Percentiles rank a stretch among this genome's conserved stretches.
phyloP scores from a whole-genome alignment of 2,113 vertebrate genomes.

The Strix uralensis region DNA sequence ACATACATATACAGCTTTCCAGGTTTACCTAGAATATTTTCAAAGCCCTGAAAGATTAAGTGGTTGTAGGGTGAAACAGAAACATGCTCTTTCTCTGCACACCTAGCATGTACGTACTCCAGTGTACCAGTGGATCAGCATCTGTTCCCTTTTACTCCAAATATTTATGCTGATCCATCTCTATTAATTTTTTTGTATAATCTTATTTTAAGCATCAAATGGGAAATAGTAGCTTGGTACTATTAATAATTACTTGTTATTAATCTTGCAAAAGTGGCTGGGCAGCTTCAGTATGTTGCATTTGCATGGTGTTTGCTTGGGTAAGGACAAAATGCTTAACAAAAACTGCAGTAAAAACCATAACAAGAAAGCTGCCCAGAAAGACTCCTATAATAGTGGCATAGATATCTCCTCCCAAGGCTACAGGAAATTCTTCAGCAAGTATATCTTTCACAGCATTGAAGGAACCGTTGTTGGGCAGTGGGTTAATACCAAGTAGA shows the following conservation, averaged over 20 bases:
- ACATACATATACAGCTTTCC: not conserved
- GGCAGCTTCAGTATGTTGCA: conserved; percentile 80
- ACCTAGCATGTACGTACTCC: not conserved
- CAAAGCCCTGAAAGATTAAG: not conserved
- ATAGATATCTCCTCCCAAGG: conserved; percentile 56
- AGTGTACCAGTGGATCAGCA: not conserved
- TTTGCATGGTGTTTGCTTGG: conserved; percentile 74
- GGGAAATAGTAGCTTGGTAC: not conserved
- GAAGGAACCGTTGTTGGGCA: conserved; percentile 89
- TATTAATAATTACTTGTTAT: not conserved
- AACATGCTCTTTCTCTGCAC: not conserved
- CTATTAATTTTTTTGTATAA: not conserved
- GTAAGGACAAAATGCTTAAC: conserved; percentile 79
- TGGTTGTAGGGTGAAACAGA: not conserved
- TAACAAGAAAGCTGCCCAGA: conserved; percentile 80
- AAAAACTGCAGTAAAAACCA: conserved; percentile 82
- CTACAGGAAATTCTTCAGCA: conserved; percentile 26
- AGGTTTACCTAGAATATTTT: not conserved
- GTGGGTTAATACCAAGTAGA: conserved; percentile 77
- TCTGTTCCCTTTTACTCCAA: not conserved
- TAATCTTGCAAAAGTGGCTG: conserved; percentile 84
- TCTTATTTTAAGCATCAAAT: not conserved
- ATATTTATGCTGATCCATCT: not conserved
- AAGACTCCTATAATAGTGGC: conserved; percentile 77
- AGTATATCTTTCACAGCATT: conserved; percentile 80